Evolutionary conservation across 1,140 invertebrate species (phyloP).

Genomic region (Cataglyphis hispanica): DNA sequence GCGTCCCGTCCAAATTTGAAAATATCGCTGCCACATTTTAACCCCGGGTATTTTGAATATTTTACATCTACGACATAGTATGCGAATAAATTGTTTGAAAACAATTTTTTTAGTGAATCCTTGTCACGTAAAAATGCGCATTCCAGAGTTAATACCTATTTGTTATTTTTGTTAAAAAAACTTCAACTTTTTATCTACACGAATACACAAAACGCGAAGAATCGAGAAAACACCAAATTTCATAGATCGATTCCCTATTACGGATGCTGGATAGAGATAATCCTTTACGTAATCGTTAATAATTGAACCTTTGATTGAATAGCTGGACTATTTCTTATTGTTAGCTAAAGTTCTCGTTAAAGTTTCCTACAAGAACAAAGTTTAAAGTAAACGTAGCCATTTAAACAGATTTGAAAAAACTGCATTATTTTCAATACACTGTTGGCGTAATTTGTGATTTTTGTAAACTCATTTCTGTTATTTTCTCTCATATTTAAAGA

Average conservation of each 20-base stretch:
- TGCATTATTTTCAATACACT: not conserved
- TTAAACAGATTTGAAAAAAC: not conserved
- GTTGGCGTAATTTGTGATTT: conserved; percentile 9
- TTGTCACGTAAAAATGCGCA: not conserved
- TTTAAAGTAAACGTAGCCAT: not conserved
- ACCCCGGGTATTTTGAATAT: not conserved
- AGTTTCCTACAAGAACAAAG: conserved; percentile 2
- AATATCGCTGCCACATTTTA: conserved; percentile 48
- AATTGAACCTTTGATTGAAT: conserved; percentile 46
- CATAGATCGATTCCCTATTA: conserved; percentile 49
- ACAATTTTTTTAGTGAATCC: conserved; percentile 11
- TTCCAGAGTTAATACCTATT: conserved; percentile 43
- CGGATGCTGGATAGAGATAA: conserved; percentile 30
- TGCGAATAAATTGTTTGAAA: conserved; percentile 2
- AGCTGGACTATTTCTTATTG: conserved; percentile 70
- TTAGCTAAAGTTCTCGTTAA: conserved; percentile 25
- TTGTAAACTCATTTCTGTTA: too few relatives aligned
- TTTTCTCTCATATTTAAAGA: not conserved
- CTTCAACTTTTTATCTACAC: not conserved
- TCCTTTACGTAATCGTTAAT: conserved; percentile 39
- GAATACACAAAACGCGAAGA: not conserved
- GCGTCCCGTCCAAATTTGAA: conserved; percentile 34
- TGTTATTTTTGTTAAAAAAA: conserved; percentile 31
- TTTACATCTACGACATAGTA: not conserved
- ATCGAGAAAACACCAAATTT: conserved; percentile 29